Evolutionary conservation across 1,140 invertebrate genomes (phyloP).

Genomic region (Formica exsecta): DNA sequence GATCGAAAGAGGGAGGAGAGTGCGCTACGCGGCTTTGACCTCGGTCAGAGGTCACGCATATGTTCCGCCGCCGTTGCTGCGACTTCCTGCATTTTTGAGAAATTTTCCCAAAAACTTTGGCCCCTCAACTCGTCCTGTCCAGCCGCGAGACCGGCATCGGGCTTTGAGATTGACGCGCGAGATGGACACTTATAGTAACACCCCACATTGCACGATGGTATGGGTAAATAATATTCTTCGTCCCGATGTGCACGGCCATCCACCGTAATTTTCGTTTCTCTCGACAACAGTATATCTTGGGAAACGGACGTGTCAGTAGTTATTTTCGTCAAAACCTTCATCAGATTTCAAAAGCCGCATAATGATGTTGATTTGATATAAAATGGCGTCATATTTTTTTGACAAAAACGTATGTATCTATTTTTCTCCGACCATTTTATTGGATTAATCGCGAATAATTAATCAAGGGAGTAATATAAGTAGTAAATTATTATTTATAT

Average conservation of each 20-base stretch:
- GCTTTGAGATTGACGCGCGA: not conserved
- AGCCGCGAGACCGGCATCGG: slow-evolving; percentile 19
- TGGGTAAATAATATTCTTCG: slow-evolving; percentile 20
- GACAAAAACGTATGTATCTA: not conserved
- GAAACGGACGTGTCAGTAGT: slow-evolving; percentile 23
- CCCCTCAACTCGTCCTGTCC: slow-evolving; percentile 36
- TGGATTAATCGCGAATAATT: slow-evolving; percentile 42
- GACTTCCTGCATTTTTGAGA: slow-evolving; percentile 69
- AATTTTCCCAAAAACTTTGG: slow-evolving; percentile 79
- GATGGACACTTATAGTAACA: not conserved
- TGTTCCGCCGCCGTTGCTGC: slow-evolving; percentile 72
- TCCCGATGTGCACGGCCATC: not conserved
- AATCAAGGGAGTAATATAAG: not conserved
- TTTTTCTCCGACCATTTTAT: not conserved
- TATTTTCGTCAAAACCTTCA: not conserved
- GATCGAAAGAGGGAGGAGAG: slow-evolving; percentile 60
- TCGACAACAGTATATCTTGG: slow-evolving; percentile 11
- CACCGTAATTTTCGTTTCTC: slow-evolving; percentile 14
- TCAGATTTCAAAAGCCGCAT: slow-evolving; percentile 2
- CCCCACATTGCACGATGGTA: not conserved
- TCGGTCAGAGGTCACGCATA: slow-evolving; percentile 82
- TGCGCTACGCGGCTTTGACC: slow-evolving; percentile 64
- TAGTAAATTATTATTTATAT: too few relatives aligned
- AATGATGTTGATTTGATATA: not conserved
- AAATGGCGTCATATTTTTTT: not conserved